Evolutionary conservation across 2,113 vertebrate genomes (phyloP), one percentile per base, ranked within the genome.

Genomic region (Acanthochromis polyacanthus): DNA sequence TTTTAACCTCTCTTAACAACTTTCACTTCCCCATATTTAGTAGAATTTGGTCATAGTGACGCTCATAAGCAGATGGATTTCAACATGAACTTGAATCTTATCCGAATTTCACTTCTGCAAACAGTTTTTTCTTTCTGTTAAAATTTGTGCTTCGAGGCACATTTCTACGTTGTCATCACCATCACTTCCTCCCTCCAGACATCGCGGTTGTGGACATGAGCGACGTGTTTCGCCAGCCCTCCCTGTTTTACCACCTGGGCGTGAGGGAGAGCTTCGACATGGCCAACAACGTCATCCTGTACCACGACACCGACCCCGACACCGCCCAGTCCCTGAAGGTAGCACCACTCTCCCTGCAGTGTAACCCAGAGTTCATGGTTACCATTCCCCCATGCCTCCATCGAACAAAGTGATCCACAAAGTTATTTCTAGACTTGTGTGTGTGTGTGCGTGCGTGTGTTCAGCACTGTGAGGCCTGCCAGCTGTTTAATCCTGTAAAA

Each of bases 191-290:
- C 51, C n/a, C 15, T 46, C 25, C 92, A 99, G 98, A 99, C 93
- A 96, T 99, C 55, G 98, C 97, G 0, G 94, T 99, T 17, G 97
- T 99, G 90, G 97, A 99, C 86, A 97, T 99, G 97, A 99, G 97
- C 36, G 97, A 99, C 46, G 92, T 97, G 83, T 97, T 94, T 89
- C 94, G 95, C 65, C 97, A 98, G 4, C 96, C 97, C 5, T 98
- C 97, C 0, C 90, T 99, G 71, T 98, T 99, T 87, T 99, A 99
- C 84, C 97, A 99, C 77, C 96, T 99, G 53, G 97, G 97, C 0
- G 97, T 99, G 64, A 95, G 97, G 69, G 98, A 99, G 91, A 98
- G 97, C 84, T 99, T 99, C 63, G 95, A 96, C 90, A 98, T 97
- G 97, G 95, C 96, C 88, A 99, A 97, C 91, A 99, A 98, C 1